Percentiles rank a stretch among this genome's conserved stretches.
Evolutionary conservation across 2,888 invertebrate species (phyloP).

Genomic region (Coenonympha glycerion): DNA sequence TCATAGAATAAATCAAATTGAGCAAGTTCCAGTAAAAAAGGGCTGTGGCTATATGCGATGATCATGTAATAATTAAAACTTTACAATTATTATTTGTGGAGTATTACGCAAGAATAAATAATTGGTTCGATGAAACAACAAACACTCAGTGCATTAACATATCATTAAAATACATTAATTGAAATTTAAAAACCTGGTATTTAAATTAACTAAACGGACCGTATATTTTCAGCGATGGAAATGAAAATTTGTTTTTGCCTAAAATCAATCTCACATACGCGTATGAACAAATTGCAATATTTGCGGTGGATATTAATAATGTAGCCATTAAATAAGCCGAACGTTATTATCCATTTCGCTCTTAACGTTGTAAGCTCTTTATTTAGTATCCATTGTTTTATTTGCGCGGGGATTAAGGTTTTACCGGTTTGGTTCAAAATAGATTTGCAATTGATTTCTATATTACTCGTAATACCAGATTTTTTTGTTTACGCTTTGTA

Average conservation of each 20-base stretch:
- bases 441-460: constrained; percentile 15
- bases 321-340: constrained; percentile 27
- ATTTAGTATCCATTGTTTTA: constrained; percentile 29
- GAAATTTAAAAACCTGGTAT: constrained; percentile 1
- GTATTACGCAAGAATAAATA: neutral
- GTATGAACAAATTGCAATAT: constrained; percentile 25
- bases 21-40: no score
- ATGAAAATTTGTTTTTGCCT: constrained; percentile 24
- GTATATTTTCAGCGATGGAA: constrained; percentile 9
- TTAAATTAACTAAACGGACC: constrained; percentile 14
- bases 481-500: neutral
- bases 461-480: neutral
- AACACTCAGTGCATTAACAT: neutral
- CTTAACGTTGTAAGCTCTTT: constrained; percentile 29
- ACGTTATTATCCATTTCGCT: constrained; percentile 30
- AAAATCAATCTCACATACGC: constrained; percentile 26
- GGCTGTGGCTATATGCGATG: no score
- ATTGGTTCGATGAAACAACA: neutral
- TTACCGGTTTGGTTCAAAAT: constrained; percentile 14
- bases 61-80: no score
- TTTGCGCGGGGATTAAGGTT: constrained; percentile 27
- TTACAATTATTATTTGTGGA: no score
- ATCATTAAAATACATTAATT: neutral
- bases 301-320: constrained; percentile 29
- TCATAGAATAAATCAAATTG: no score